These are phyloP conservation scores for Girardia tigrina DNA, from an alignment of 2,888 invertebrate species.

Conservation along the genomic window DNA sequence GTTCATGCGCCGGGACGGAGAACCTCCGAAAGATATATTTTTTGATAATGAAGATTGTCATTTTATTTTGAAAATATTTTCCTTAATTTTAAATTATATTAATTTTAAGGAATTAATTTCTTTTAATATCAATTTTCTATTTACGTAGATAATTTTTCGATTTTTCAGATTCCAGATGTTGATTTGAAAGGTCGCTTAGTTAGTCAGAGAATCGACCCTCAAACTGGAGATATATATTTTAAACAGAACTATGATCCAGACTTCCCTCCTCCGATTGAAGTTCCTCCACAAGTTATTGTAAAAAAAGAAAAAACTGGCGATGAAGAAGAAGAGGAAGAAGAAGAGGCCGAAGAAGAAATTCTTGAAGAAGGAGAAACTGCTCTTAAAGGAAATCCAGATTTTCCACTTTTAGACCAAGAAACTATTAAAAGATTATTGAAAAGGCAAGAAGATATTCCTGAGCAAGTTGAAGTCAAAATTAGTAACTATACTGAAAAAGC, in stretches of 20 bases:
- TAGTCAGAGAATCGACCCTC: conserved; percentile 46
- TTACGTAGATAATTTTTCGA: too few relatives aligned
- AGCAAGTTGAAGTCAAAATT: conserved; percentile 43
- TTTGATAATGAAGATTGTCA: too few relatives aligned
- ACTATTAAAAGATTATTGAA: conserved; percentile 44
- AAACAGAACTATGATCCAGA: conserved; percentile 47
- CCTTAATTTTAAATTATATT: too few relatives aligned
- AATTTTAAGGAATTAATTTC: too few relatives aligned
- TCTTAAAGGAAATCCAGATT: conserved; percentile 32
- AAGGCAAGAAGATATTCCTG: conserved; percentile 47
- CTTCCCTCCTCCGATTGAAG: conserved; percentile 38
- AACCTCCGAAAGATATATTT: too few relatives aligned
- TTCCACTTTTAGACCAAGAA: conserved; percentile 43
- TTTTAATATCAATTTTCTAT: too few relatives aligned
- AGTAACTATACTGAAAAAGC: conserved; percentile 44
- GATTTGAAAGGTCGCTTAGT: conserved; percentile 44
- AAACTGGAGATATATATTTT: conserved; percentile 45
- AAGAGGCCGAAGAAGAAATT: conserved; percentile 42
- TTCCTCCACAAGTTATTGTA: neutral
- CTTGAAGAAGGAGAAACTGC: conserved; percentile 39
- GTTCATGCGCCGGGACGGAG: too few relatives aligned
- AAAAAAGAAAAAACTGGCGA: conserved; percentile 39
- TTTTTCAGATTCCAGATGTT: conserved; percentile 45
- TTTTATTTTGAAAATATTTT: too few relatives aligned
- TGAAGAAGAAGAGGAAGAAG: conserved; percentile 43